Percentiles rank a stretch among this genome's conserved stretches.
These are phyloP conservation scores for Gastrophysa polygoni DNA, from an alignment of 2,888 invertebrate species.

Conservation along the genomic window DNA sequence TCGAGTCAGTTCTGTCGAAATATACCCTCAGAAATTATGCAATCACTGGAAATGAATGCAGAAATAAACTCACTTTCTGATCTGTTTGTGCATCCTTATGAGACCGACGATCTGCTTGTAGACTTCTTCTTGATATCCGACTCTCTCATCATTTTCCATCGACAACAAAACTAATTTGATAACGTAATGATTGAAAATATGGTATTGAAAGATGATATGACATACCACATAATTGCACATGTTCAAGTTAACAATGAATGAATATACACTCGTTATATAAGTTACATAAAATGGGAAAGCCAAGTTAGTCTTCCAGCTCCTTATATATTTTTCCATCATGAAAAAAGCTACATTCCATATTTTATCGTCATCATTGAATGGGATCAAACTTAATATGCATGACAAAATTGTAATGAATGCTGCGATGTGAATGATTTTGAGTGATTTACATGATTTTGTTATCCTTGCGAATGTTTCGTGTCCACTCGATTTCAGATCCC, in stretches of 20 bases:
- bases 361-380: neutral
- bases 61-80: neutral
- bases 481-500: neutral
- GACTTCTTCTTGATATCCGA: neutral
- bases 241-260: neutral
- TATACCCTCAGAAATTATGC: too few relatives aligned
- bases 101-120: neutral
- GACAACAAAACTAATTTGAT: neutral
- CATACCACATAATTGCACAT: neutral
- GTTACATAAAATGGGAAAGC: neutral
- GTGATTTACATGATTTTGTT: neutral
- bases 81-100: neutral
- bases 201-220: neutral
- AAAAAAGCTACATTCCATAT: neutral
- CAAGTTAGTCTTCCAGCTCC: neutral
- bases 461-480: neutral
- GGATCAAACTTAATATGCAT: neutral
- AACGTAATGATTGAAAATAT: neutral
- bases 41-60: too few relatives aligned
- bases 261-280: neutral
- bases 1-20: too few relatives aligned
- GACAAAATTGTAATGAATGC: neutral
- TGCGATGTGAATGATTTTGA: neutral
- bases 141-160: neutral
- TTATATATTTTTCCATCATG: neutral